Base-by-base conservation (phyloP, 2,113 vertebrate genomes). In the Lophura nycthemera region DNA sequence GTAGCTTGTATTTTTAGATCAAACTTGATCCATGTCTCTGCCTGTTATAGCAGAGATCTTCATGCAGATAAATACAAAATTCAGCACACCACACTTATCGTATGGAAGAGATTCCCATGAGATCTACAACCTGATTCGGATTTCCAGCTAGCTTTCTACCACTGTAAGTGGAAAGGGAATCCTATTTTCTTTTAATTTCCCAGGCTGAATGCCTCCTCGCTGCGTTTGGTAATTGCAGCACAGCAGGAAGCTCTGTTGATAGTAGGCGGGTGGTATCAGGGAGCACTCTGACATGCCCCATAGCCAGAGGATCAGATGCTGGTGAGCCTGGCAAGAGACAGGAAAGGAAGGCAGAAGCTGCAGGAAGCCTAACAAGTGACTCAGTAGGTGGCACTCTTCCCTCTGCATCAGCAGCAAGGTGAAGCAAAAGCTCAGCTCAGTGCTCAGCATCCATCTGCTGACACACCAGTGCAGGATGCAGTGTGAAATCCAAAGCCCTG, bases 381-480 rank as follows among this genome's bases (percentile, higher is more conserved):
- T 86, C 95, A 78, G 95, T 40, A 96, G 96, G 81, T 92, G 91
- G 92, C 94, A 89, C 86, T 85, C 83, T 87, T 90, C 87, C 71
- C 91, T 92, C 87, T 91, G 71, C 59, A n/a, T 82, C 83, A 7
- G 75, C 75, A 34, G 86, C 1, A 0, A n/a, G 75, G 76, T 66
- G 42, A 67, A 54, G 32, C 52, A 40, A 15, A 29, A 0, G 22
- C 73, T 93, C 36, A 17, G 25, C 3, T 30, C 81, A 38, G 73
- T 11, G 11, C 69, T 25, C 21, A 1, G 77, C 77, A 65, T 71
- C 78, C 2, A 36, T 34, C 48, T 50, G 61, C 86, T 82, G 77
- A 79, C 85, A 61, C 60, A 21, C 29, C 50, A 22, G 63, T 34
- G 79, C 67, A 19, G 64, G 78, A 40, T 43, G 56, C 50, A 29